Evolutionary conservation across 1,140 invertebrate species (phyloP).

Genomic region (Trichomalopsis sarcophagae): DNA sequence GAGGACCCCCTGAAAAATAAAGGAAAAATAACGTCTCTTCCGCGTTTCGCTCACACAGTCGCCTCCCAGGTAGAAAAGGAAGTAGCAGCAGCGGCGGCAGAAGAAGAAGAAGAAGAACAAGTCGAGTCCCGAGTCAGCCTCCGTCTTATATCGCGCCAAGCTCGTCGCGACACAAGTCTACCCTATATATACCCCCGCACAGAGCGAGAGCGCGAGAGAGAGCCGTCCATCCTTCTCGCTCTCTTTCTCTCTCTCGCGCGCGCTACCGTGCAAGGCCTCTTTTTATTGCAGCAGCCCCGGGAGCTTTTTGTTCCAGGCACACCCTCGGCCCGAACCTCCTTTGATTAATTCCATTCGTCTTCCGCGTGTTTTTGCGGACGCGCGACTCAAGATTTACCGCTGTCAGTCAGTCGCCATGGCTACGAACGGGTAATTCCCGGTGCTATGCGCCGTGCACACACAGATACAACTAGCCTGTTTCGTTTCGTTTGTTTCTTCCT

Average conservation of each 20-base stretch:
- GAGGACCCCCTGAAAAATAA: background rate
- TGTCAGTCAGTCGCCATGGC: constrained; percentile 46
- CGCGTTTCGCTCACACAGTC: background rate
- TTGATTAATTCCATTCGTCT: constrained; percentile 50
- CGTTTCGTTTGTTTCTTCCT: background rate
- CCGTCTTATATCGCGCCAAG: background rate
- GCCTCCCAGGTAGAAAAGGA: background rate
- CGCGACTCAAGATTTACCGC: constrained; percentile 44
- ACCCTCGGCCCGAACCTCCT: background rate
- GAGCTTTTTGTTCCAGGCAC: background rate
- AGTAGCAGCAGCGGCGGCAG: background rate
- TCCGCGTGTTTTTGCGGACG: constrained; percentile 41
- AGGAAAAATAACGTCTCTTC: background rate
- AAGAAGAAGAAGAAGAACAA: background rate
- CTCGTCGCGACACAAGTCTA: background rate
- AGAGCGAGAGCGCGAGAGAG: no score
- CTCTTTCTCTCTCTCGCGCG: background rate
- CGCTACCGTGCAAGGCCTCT: background rate
- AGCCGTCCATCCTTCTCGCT: background rate
- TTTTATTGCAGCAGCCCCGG: background rate
- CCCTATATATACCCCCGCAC: background rate
- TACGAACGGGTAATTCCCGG: constrained; percentile 26
- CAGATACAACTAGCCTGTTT: background rate
- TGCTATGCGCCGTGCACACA: background rate
- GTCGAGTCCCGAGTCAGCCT: background rate